phyloP scores from a whole-genome alignment of 2,113 vertebrate species.

The Dasyornis broadbenti region DNA sequence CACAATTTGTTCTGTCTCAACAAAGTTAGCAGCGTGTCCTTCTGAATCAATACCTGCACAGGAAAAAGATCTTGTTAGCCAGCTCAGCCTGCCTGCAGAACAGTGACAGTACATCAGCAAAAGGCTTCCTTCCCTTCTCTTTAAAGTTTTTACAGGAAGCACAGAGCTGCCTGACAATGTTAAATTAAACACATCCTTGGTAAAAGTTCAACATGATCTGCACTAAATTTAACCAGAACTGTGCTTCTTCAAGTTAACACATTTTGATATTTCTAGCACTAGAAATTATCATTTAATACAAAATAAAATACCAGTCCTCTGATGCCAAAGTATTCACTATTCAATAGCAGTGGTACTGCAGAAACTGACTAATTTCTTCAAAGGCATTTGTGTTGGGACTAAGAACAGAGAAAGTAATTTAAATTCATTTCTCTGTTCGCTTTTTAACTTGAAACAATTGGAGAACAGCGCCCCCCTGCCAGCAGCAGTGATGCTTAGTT shows the following conservation, averaged over 20 bases:
- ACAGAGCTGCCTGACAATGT: neutral
- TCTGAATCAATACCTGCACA: slow-evolving; percentile 90
- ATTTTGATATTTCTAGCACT: neutral
- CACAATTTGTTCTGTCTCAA: slow-evolving; percentile 94
- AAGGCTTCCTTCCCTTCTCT: neutral
- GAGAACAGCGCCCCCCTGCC: neutral
- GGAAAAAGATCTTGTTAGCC: neutral
- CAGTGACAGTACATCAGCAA: neutral
- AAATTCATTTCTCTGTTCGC: neutral
- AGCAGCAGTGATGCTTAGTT: neutral
- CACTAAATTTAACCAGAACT: neutral
- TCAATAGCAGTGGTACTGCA: neutral
- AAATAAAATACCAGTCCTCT: neutral
- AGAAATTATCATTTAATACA: neutral
- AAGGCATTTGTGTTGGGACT: neutral
- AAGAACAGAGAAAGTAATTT: neutral
- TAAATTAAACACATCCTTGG: neutral
- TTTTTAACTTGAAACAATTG: neutral
- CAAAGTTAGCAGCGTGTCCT: slow-evolving; percentile 94
- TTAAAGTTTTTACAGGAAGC: neutral
- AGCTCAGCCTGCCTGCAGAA: neutral
- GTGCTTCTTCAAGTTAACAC: neutral
- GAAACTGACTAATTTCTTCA: neutral
- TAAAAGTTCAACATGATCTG: neutral
- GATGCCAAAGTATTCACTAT: neutral